Evolutionary conservation across 2,113 vertebrate species (phyloP).

Genomic region (Thomomys bottae): DNA sequence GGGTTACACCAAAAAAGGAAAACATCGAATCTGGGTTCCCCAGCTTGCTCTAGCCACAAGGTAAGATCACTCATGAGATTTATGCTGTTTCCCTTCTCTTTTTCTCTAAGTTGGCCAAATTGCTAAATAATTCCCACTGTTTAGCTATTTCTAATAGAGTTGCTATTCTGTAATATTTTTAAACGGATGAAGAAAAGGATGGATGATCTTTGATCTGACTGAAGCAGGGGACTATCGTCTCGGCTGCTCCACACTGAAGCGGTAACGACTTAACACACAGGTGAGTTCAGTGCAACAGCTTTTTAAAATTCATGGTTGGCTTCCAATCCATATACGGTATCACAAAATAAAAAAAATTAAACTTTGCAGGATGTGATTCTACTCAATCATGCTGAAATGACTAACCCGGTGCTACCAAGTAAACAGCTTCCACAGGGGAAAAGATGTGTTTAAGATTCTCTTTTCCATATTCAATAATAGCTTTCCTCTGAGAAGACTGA

Average conservation of each 20-base stretch:
- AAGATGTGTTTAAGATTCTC: conserved; percentile 55
- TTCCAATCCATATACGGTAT: not conserved
- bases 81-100: not conserved
- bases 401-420: conserved; percentile 22
- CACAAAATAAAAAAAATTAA: conserved; percentile 51
- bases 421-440: conserved; percentile 24
- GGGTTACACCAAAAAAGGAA: not conserved
- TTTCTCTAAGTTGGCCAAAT: not conserved
- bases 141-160: conserved; percentile 27
- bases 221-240: not conserved
- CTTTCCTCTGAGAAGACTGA: conserved; percentile 52
- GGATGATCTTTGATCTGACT: conserved; percentile 7
- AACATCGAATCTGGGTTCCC: not conserved
- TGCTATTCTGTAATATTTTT: conserved; percentile 41
- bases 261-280: conserved; percentile 28
- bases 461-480: conserved; percentile 47
- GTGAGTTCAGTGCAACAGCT: conserved; percentile 15
- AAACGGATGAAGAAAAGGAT: conserved; percentile 60
- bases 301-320: not conserved
- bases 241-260: not conserved
- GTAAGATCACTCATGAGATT: not conserved
- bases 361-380: conserved; percentile 33
- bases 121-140: conserved; percentile 18
- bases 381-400: conserved; percentile 22
- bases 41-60: not conserved